Percentiles rank a stretch among this genome's conserved stretches.
These are phyloP conservation scores for Nymphalis urticae DNA, from an alignment of 2,888 invertebrate genomes.

Conservation along the genomic window DNA sequence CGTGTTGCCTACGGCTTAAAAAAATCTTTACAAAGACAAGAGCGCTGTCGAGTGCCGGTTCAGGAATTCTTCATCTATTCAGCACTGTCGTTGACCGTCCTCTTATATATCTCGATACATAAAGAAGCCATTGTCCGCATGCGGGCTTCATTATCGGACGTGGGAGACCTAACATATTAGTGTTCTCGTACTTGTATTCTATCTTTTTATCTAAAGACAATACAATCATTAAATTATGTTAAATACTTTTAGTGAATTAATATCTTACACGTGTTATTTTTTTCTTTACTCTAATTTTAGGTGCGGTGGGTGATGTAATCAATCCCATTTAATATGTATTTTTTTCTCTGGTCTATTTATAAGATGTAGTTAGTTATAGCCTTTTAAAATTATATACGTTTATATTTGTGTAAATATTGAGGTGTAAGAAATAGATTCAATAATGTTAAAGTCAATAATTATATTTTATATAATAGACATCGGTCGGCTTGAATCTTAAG, in stretches of 20 bases:
- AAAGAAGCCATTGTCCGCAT: conserved; percentile 60
- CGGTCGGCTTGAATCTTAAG: too few species aligned
- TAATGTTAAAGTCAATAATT: too few species aligned
- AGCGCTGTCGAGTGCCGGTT: conserved; percentile 41
- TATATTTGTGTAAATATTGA: too few species aligned
- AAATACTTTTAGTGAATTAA: background rate
- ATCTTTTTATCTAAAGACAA: background rate
- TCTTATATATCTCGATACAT: conserved; percentile 42
- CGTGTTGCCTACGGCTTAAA: background rate
- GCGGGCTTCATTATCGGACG: conserved; percentile 54
- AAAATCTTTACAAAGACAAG: conserved; percentile 36
- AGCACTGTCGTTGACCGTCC: conserved; percentile 40
- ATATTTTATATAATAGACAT: too few species aligned
- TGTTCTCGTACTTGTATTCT: conserved; percentile 32
- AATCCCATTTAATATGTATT: background rate
- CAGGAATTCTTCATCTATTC: conserved; percentile 42
- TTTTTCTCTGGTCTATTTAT: too few species aligned
- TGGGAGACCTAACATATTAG: conserved; percentile 61
- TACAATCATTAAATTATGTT: background rate
- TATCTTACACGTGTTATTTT: too few species aligned
- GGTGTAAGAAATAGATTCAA: too few species aligned
- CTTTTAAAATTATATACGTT: too few species aligned
- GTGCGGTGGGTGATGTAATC: too few species aligned
- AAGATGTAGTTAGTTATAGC: too few species aligned
- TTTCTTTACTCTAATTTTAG: too few species aligned